Base-by-base conservation (phyloP, 2,888 invertebrate genomes). In the Schrankia costaestrigalis region DNA sequence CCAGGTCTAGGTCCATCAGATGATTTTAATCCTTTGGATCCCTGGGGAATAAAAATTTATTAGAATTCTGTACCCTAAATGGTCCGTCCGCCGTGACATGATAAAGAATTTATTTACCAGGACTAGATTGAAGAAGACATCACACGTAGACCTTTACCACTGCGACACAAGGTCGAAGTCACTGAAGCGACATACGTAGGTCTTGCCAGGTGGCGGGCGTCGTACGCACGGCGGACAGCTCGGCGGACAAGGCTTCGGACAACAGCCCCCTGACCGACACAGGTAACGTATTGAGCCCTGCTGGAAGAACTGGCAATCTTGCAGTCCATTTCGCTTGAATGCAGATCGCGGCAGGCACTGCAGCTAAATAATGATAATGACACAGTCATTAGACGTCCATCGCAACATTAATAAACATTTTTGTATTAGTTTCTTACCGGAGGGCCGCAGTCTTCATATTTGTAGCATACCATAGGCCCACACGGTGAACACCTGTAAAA, bases 281-380 rank as follows among this genome's bases (percentile, higher is more conserved):
- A 89, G 63, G 64, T 89, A 88, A 54, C 89, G 83, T 49, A 87
- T 80, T 31, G 87, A 80, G 38, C 88, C 87, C 50, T 85, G 85
- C 67, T 87, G 85, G 72, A 86, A 85, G 74, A 71, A 88, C 71
- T 88, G 85, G 69, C 75, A 78, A 59, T 88, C 88, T 53, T 88
- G 89, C 43, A 89, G 71, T 19, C 88, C 89, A 61, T 89, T 89
- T 34, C 88, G 79, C 69, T 89, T 89, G 80, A 86, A 89, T 29
- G 88, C 88, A 40, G 89, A 85, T 53, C 85, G 77, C 44, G 89
- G 89, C 43, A 89, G 77, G 58, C 87, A 87, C 73, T 78, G 81
- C 44, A 89, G 78, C 89, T 89, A 60, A 38, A 47, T 31, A 51
- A 45, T 32, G 38, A 47, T 31, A 51, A 45, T 32, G 38, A 44